phyloP scores from a whole-genome alignment of 2,888 invertebrate species.

The Amphiduros pacificus region DNA sequence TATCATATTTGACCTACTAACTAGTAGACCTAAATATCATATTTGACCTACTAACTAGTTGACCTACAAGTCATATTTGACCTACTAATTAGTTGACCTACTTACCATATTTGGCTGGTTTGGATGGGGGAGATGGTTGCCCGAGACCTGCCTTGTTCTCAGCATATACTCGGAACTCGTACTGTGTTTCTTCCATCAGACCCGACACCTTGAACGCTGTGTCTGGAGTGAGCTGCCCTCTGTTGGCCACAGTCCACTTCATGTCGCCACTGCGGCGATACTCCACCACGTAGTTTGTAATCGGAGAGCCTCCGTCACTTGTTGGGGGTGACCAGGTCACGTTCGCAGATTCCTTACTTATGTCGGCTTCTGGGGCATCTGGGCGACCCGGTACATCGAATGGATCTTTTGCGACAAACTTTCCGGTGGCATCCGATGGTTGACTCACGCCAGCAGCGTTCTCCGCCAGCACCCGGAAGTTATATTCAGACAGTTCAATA shows the following conservation, averaged over 20 bases:
- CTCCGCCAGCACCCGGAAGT: slow-evolving; percentile 56
- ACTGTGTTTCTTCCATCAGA: slow-evolving; percentile 86
- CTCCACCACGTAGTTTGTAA: slow-evolving; percentile 26
- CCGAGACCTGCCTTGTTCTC: slow-evolving; percentile 91
- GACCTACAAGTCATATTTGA: too few relatives aligned
- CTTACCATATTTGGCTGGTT: slow-evolving; percentile 25
- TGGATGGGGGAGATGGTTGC: slow-evolving; percentile 18
- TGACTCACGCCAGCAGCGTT: slow-evolving; percentile 54
- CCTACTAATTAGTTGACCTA: too few relatives aligned
- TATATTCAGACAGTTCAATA: slow-evolving; percentile 47
- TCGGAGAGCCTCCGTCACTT: slow-evolving; percentile 22
- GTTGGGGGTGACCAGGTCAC: slow-evolving; percentile 24
- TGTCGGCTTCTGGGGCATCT: slow-evolving; percentile 20
- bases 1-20: too few relatives aligned
- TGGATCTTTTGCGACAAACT: slow-evolving; percentile 44
- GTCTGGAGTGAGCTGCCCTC: slow-evolving; percentile 38
- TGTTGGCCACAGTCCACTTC: slow-evolving; percentile 42
- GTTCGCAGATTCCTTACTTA: slow-evolving; percentile 17
- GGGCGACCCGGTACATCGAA: slow-evolving; percentile 38
- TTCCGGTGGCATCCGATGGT: slow-evolving; percentile 45
- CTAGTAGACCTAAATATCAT: too few relatives aligned
- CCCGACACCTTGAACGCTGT: slow-evolving; percentile 61
- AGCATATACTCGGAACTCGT: slow-evolving; percentile 84
- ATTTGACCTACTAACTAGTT: too few relatives aligned
- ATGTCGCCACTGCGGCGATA: slow-evolving; percentile 27